Evolutionary conservation across 2,888 invertebrate genomes (phyloP).

Genomic region (Oscheius sp.): DNA sequence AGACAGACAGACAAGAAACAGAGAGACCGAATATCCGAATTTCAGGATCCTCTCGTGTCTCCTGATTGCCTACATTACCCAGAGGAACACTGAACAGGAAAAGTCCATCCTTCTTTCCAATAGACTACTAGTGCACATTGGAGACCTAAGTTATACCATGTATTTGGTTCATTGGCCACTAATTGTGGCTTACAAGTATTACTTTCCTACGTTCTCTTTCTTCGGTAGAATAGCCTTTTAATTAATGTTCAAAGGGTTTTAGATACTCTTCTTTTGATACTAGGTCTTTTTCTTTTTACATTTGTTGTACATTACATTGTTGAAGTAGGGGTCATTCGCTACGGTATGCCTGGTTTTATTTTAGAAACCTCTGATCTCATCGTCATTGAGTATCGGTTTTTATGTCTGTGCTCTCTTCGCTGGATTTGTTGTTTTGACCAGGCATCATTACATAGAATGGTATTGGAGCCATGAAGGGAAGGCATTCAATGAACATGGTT

Average conservation of each 20-base stretch:
- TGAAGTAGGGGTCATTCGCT: neutral
- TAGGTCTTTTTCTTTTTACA: neutral
- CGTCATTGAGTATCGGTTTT: neutral
- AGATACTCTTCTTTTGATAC: neutral
- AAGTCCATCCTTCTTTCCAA: neutral
- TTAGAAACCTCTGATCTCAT: neutral
- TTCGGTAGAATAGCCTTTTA: neutral
- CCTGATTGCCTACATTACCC: neutral
- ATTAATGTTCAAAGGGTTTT: neutral
- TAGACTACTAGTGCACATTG: neutral
- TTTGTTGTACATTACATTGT: neutral
- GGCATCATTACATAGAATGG: neutral
- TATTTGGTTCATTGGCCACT: conserved; percentile 25
- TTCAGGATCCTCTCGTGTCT: neutral
- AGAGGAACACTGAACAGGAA: too few relatives aligned
- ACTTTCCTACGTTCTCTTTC: neutral
- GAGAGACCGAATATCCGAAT: neutral
- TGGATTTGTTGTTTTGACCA: neutral
- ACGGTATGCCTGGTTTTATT: neutral
- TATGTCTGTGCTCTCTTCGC: neutral
- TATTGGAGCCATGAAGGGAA: neutral
- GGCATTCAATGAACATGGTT: neutral
- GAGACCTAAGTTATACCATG: conserved; percentile 12
- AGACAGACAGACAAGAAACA: too few relatives aligned
- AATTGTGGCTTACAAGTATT: conserved; percentile 12